Evolutionary conservation across 64 coral and sea anemone genomes (phyloP), one percentile per base, ranked within the genome.

Genomic region (Actinia tenebrosa): DNA sequence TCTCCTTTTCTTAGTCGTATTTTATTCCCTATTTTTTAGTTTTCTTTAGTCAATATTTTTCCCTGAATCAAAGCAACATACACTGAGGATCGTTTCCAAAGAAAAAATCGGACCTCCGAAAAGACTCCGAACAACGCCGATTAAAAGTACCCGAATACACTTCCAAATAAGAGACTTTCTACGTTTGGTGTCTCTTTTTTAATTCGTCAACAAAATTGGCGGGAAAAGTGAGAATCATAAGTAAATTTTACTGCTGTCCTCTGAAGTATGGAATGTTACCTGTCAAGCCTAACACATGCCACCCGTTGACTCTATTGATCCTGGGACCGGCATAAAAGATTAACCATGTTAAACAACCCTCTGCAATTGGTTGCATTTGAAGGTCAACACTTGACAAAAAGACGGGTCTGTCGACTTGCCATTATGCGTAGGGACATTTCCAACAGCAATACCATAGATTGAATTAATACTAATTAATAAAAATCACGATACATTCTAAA

Each of bases 201-300:
- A 14, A 30, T 3, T 30, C 11, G 3, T 1, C 7, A 14, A 42
- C 69, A 13, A 75, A 75, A 37, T 75, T 75, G 68, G 68, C n/a
- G 68, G 23, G 68, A 75, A 26, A 15, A 15, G 26, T 42, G 14
- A 11, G 69, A 10, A 75, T 75, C 69, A 75, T 75, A 42, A 75
- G 69, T 43, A 75, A 75, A 75, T 13, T 75, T 37, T 75, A 75
- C 23, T 30, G 25, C 69, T 75, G 69, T 75, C 25, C 69, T 75
- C 69, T 75, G 26, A 75, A 22, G 79, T 81, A 81, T 81, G 79
- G 50, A 81, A 81, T 53, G 25, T 45, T 53, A 81, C 79, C 79
- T 53, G 79, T 81, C 50, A 53, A 22, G 17, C 50, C 22, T 81
- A 53, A 81, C 79, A 81, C 79, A 13, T 52, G 44, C 79, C 79